Evolutionary conservation across 1,140 invertebrate genomes (phyloP).

Genomic region (Carposina sasakii): DNA sequence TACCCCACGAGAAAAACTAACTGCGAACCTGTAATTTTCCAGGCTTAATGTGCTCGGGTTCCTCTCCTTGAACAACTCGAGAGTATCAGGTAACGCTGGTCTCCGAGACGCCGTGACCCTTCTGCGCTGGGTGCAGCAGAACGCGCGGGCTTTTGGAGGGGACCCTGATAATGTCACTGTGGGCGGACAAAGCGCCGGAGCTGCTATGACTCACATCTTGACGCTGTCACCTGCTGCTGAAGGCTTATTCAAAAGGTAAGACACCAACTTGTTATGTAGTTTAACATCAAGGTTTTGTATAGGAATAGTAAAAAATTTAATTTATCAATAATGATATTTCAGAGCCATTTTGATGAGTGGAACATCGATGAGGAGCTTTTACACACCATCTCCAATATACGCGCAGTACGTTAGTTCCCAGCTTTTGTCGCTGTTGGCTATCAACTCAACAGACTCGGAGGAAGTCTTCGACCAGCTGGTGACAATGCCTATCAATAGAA

Average conservation of each 20-base stretch:
- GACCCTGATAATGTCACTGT: slow-evolving; percentile 75
- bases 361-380: slow-evolving; percentile 35
- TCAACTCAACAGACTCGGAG: slow-evolving; percentile 38
- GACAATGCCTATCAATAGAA: slow-evolving; percentile 34
- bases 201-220: slow-evolving; percentile 62
- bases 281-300: background rate
- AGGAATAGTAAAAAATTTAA: background rate
- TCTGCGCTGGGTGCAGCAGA: slow-evolving; percentile 75
- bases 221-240: slow-evolving; percentile 56
- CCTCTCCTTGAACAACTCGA: slow-evolving; percentile 70
- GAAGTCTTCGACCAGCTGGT: slow-evolving; percentile 38
- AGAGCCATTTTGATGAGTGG: slow-evolving; percentile 57
- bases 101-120: slow-evolving; percentile 78
- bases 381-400: slow-evolving; percentile 37
- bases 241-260: slow-evolving; percentile 47
- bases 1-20: too few relatives aligned
- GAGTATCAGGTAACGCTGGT: slow-evolving; percentile 79
- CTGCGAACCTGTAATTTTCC: slow-evolving; percentile 17
- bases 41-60: slow-evolving; percentile 71
- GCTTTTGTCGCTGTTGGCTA: slow-evolving; percentile 32
- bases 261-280: background rate
- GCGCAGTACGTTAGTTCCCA: slow-evolving; percentile 31
- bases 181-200: slow-evolving; percentile 76
- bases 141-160: slow-evolving; percentile 79
- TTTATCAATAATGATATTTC: slow-evolving; percentile 22